These are phyloP conservation scores for Papilio xuthus DNA, from an alignment of 1,140 invertebrate species.

Conservation along the genomic window DNA sequence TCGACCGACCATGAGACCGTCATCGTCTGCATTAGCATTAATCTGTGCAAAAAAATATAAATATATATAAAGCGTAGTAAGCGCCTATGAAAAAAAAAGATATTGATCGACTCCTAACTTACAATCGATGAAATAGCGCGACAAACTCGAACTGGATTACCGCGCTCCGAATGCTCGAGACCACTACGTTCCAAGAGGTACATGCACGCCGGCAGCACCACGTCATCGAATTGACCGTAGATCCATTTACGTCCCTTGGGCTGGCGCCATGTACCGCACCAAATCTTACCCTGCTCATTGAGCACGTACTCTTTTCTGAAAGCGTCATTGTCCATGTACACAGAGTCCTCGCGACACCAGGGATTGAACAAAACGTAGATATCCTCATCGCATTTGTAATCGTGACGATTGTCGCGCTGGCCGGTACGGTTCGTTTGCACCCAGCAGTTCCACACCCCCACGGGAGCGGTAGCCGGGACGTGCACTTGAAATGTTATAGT, in stretches of 20 bases:
- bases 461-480: conserved; percentile 83
- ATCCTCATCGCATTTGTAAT: conserved; percentile 83
- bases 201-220: conserved; percentile 84
- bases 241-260: conserved; percentile 87
- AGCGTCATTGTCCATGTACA: conserved; percentile 85
- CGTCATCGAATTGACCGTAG: conserved; percentile 88
- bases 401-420: conserved; percentile 79
- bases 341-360: conserved; percentile 87
- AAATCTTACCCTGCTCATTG: conserved; percentile 90
- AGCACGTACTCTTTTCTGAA: conserved; percentile 87
- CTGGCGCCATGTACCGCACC: conserved; percentile 86
- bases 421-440: conserved; percentile 83
- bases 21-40: conserved; percentile 83
- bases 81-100: background rate
- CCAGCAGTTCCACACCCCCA: conserved; percentile 87
- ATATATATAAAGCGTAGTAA: background rate
- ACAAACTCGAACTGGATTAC: conserved; percentile 86
- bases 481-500: conserved; percentile 84
- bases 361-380: conserved; percentile 92
- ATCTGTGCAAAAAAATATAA: conserved; percentile 71
- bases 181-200: conserved; percentile 84
- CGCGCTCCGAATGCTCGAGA: conserved; percentile 84
- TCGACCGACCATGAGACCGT: conserved; percentile 86
- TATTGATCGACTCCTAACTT: conserved; percentile 51
- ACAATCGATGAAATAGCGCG: conserved; percentile 88